Conservation (phyloP, 1,140 invertebrate species). For the Streblospio benedicti region DNA sequence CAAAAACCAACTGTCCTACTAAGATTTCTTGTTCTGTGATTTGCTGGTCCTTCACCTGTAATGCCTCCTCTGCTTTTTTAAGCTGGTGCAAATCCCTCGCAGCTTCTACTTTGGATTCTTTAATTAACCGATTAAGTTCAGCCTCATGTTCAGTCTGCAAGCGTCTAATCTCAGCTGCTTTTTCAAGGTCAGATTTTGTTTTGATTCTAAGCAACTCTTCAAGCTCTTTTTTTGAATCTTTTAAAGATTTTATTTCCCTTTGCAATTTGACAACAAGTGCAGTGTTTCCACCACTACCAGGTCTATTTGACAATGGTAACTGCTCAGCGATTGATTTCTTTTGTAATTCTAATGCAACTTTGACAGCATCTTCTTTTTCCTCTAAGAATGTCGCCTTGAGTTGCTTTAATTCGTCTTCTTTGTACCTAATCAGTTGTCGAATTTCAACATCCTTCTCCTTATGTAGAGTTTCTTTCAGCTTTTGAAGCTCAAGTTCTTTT, state of each 20-base stretch:
- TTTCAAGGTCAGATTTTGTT: conserved; percentile 1
- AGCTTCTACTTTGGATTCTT: neutral
- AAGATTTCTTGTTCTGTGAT: too few species aligned
- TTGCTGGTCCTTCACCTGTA: too few species aligned
- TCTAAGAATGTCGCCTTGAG: conserved; percentile 1
- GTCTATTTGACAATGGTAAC: neutral
- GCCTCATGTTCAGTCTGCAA: conserved; percentile 9
- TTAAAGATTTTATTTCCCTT: conserved; percentile 8
- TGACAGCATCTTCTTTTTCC: conserved; percentile 11
- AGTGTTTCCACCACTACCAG: neutral
- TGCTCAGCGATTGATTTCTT: neutral
- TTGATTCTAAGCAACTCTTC: neutral
- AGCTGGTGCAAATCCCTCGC: conserved; percentile 1
- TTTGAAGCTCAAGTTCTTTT: conserved; percentile 3
- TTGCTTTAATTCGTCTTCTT: conserved; percentile 1
- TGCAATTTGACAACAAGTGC: conserved; percentile 11
- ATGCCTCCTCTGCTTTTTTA: too few species aligned
- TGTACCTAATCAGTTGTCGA: neutral
- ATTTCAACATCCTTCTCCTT: conserved; percentile 14
- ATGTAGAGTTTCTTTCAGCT: neutral
- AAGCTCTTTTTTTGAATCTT: conserved; percentile 5
- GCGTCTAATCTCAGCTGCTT: neutral
- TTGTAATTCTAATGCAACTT: conserved; percentile 4
- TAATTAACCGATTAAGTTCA: neutral
- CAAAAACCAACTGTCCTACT: too few species aligned